A percentile compares a stretch with the other conserved stretches of the same genome.
Evolutionary conservation across 30 jellyfish, hydroid and myxozoan species (phyloP).

Genomic region (Rhopilema esculentum): DNA sequence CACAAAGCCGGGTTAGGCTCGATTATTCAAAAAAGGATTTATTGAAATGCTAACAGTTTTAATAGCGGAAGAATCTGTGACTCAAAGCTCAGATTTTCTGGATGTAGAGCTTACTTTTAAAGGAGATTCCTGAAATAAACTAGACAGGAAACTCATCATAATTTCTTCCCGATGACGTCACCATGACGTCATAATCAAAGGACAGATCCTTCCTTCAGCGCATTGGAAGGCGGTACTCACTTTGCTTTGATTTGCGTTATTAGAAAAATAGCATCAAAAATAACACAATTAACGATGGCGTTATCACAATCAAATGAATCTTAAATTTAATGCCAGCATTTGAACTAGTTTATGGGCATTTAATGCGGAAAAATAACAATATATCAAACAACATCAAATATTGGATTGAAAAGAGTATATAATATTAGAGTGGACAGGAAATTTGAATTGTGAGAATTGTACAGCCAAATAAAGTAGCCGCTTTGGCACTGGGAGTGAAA

Average conservation of each 20-base stretch:
- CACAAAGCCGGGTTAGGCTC: too few species aligned
- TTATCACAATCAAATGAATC: neutral
- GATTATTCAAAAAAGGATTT: too few species aligned
- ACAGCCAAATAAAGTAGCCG: neutral
- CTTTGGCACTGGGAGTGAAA: too few species aligned
- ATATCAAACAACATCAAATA: neutral
- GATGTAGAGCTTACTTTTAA: neutral
- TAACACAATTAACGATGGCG: neutral
- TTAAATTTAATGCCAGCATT: neutral
- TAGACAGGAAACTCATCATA: neutral
- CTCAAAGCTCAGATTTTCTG: neutral
- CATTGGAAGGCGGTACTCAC: neutral
- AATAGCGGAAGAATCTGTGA: too few species aligned
- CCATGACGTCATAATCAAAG: neutral
- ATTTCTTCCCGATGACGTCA: neutral
- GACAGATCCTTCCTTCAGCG: neutral
- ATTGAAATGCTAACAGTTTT: too few species aligned
- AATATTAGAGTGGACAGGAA: neutral
- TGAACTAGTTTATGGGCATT: neutral
- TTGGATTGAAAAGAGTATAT: neutral
- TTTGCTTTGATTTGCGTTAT: neutral
- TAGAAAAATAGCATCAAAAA: neutral
- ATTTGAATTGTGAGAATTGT: neutral
- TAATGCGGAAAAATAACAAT: neutral
- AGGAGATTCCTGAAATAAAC: neutral